A percentile compares a stretch with the other conserved stretches of the same genome.
Evolutionary conservation across 2,797 vertebrate species (phyloP).

Genomic region (Cynopterus sphinx): DNA sequence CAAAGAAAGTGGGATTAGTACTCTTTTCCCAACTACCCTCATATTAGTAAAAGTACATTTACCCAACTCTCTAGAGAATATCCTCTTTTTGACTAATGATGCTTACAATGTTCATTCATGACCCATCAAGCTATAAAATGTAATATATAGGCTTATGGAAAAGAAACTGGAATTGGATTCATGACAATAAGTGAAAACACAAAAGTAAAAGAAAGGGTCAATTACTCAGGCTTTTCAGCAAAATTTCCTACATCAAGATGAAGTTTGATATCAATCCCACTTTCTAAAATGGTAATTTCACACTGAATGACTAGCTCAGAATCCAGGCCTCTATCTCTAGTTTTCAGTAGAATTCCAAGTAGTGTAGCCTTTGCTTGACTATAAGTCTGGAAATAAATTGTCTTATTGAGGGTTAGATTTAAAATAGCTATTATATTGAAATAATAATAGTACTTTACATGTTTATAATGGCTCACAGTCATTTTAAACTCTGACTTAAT

Average conservation of each 20-base stretch:
- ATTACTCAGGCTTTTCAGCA: not conserved
- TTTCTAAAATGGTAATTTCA: conserved; percentile 36
- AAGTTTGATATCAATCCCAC: not conserved
- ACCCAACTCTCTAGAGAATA: not conserved
- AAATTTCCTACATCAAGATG: not conserved
- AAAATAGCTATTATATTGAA: not conserved
- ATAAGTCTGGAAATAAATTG: conserved; percentile 14
- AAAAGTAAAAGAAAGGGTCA: not conserved
- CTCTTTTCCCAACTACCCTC: not conserved
- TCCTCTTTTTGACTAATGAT: not conserved
- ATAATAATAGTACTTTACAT: not conserved
- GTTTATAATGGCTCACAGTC: not conserved
- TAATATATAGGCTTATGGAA: conserved; percentile 13
- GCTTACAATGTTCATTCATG: not conserved
- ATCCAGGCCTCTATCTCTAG: conserved; percentile 35
- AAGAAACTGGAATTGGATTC: conserved; percentile 13
- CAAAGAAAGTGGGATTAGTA: not conserved
- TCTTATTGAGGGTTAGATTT: conserved; percentile 32
- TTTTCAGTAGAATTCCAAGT: conserved; percentile 6
- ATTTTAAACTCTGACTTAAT: not conserved
- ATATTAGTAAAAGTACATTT: not conserved
- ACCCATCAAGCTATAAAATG: not conserved
- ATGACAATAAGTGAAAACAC: not conserved
- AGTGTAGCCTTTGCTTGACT: not conserved
- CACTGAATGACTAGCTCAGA: not conserved